Evolutionary conservation across 2,888 invertebrate species (phyloP), one percentile per base, ranked within the genome.

Genomic region (Thymelicus lineola): DNA sequence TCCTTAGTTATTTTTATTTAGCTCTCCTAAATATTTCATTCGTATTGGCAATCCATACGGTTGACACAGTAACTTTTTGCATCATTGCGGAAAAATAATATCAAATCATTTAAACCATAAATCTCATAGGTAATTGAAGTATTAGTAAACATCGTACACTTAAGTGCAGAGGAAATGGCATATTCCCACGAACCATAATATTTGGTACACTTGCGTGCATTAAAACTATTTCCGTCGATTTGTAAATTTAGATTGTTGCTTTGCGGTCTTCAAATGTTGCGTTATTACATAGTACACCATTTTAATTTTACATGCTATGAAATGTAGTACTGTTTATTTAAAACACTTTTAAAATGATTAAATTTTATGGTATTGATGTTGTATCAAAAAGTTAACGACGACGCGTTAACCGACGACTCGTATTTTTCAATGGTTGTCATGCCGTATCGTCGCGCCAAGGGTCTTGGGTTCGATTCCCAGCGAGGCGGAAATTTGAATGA

Each of bases 61-160:
- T 42, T 42, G 42, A 12, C 42, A 42, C 10, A 10, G 12, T 42
- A 15, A 50, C 1, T 7, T 50, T 50, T 15, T 15, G 15, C 17
- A 50, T 1, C 17, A 50, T 50, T 17, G 17, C 9, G 15, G 14
- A 10, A 12, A 55, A 12, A 55, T 28, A 55, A 14, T 55, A 55
- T 50, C 20, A 28, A 28, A 48, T 46, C 17, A 53, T 53, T 53
- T 36, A 61, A 62, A 62, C 53, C 50, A 57, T 42, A 68, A 48
- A 72, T 66, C 67, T 69, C 65, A 7, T 7, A 50, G 45, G 73
- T 71, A 73, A 74, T 65, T 66, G 64, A 46, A 60, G 42, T 76
- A 72, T 77, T 77, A 72, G 75, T 75, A 76, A 78, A 76, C 75
- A 72, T 57, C 20, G 70, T 70, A 58, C 68, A 65, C 59, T 42